Base-by-base conservation (phyloP, 2,888 invertebrate genomes). In the Nephrotoma guestfalica region DNA sequence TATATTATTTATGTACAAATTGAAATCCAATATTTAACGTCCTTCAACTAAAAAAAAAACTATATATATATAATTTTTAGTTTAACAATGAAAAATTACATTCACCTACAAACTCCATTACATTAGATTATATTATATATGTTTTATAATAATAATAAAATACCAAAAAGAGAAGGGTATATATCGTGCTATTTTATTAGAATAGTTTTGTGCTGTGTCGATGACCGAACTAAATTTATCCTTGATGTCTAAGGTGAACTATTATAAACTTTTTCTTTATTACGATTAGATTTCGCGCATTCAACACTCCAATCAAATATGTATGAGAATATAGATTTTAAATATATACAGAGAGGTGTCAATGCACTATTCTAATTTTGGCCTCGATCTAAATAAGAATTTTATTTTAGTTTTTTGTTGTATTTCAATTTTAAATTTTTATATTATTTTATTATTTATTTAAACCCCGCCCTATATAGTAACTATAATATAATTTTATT, bases 371-470 rank as follows among this genome's bases (percentile, higher is more conserved):
- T 84, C 42, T 43, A 85, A 43, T 85, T 85, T 43, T 89, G 90
- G 89, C 91, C 91, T 91, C 91, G 91, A 91, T 90, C 91, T 90
- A 91, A 89, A 91, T 90, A 90, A 89, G 89, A 30, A 30, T 30
- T 30, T 18, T 71, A 51, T 30, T 71, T 71, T 71, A n/a, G n/a
- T n/a, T 71, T 71, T 71, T 89, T 87, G 42, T 83, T 30, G 11
- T 71, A 71, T 71, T 71, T 71, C 9, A 71, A 71, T 71, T 71
- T 43, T 71, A 47, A 47, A 47, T 13, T 71, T 43, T 43, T 30
- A 30, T 71, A 18, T 71, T 71, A 47, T 13, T 71, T 43, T 43
- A 71, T 71, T 71, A 71, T 71, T 71, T 71, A 71, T 71, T 71
- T 71, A 71, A 71, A 71, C 71, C 71, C 71, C 71, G 71, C 71